Percentiles rank a stretch among this genome's conserved stretches.
Evolutionary conservation across 64 coral and sea anemone genomes (phyloP).

Genomic region (Cladopsammia gracilis): DNA sequence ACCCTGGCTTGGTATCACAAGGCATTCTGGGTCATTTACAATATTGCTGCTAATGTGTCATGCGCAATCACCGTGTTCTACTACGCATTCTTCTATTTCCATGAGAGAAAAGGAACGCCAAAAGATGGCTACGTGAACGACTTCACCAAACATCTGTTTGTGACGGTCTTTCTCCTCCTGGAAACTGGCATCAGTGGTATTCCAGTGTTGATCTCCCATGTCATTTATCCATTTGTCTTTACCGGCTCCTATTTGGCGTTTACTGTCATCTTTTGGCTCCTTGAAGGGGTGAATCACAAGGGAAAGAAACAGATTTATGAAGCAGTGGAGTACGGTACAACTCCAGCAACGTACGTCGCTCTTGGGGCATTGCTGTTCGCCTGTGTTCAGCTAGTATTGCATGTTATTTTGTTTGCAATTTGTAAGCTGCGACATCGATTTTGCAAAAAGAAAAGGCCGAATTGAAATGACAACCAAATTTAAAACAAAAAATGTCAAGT

Average conservation of each 20-base stretch:
- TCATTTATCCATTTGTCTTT: no score
- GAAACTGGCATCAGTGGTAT: no score
- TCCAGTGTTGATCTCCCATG: no score
- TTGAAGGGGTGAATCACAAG: no score
- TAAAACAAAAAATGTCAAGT: no score
- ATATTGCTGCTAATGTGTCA: not conserved
- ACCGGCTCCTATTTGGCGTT: no score
- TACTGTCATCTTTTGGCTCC: no score
- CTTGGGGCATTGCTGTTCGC: not conserved
- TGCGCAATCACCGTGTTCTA: not conserved
- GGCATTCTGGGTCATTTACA: not conserved
- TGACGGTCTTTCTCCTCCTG: no score
- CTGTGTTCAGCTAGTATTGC: not conserved
- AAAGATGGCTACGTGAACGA: not conserved
- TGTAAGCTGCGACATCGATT: not conserved
- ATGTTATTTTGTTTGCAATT: not conserved
- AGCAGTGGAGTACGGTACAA: not conserved
- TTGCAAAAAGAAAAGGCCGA: no score
- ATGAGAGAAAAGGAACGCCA: no score
- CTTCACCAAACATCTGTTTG: no score
- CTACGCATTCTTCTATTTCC: not conserved
- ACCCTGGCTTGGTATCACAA: not conserved
- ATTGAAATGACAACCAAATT: no score
- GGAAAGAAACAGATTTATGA: not conserved
- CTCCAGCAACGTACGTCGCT: not conserved